Evolutionary conservation across 2,797 vertebrate genomes (phyloP).

Genomic region (Anolis apletophallus): DNA sequence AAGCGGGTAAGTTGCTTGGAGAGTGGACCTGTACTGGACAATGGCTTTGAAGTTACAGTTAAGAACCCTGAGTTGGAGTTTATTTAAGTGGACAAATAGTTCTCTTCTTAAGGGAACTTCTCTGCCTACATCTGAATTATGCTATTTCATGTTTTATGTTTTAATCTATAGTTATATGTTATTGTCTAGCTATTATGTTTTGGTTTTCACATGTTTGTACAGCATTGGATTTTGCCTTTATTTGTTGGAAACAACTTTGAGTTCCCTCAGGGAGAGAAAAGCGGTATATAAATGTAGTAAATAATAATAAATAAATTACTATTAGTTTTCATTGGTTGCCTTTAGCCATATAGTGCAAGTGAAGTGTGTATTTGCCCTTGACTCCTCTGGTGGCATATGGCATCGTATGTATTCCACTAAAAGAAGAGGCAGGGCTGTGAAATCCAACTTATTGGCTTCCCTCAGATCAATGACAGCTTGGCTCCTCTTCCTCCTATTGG

Average conservation of each 20-base stretch:
- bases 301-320: neutral
- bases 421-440: too few relatives aligned
- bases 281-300: too few relatives aligned
- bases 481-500: neutral
- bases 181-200: too few relatives aligned
- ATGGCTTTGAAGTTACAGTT: neutral
- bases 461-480: neutral
- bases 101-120: neutral
- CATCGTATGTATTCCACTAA: neutral
- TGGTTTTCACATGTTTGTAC: too few relatives aligned
- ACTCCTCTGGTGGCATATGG: neutral
- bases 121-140: neutral
- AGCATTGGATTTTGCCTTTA: too few relatives aligned
- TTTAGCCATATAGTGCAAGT: neutral
- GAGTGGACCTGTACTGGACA: neutral
- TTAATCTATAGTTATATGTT: too few relatives aligned
- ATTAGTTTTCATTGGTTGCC: neutral
- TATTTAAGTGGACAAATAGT: neutral
- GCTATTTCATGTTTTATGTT: too few relatives aligned
- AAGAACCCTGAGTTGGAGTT: neutral
- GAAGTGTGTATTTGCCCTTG: neutral
- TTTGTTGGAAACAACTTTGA: too few relatives aligned
- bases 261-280: too few relatives aligned
- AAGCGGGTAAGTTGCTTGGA: slow-evolving; percentile 70
- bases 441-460: neutral